Evolutionary conservation across 1,140 invertebrate genomes (phyloP).

Genomic region (Drosophila oshimai): DNA sequence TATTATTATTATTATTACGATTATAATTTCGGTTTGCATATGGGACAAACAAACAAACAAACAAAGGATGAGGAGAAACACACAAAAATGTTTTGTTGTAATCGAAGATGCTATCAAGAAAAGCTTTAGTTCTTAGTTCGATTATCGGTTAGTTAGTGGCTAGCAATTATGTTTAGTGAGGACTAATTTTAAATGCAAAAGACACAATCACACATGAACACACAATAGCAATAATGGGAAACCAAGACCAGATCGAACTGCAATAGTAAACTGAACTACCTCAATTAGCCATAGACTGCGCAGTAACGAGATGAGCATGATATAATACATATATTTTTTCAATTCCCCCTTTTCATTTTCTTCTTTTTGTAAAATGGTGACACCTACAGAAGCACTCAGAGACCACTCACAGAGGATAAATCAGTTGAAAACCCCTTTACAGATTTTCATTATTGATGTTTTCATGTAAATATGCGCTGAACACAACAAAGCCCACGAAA

Average conservation of each 20-base stretch:
- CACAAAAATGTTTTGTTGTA: slow-evolving; percentile 42
- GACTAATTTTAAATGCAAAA: slow-evolving; percentile 32
- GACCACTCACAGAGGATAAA: not conserved
- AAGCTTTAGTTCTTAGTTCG: slow-evolving; percentile 55
- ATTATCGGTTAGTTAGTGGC: slow-evolving; percentile 27
- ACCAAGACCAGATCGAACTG: slow-evolving; percentile 65
- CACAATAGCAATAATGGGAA: slow-evolving; percentile 52
- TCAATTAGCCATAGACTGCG: slow-evolving; percentile 79
- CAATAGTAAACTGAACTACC: slow-evolving; percentile 83
- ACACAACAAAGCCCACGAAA: slow-evolving; percentile 47
- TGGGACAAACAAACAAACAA: slow-evolving; percentile 24
- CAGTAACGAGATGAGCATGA: slow-evolving; percentile 43
- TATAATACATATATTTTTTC: slow-evolving; percentile 15
- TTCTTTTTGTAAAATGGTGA: slow-evolving; percentile 73
- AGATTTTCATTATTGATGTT: slow-evolving; percentile 40
- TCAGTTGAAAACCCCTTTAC: not conserved
- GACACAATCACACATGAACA: slow-evolving; percentile 23
- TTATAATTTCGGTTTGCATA: slow-evolving; percentile 35
- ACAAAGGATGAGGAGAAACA: slow-evolving; percentile 13
- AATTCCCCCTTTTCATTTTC: slow-evolving; percentile 1
- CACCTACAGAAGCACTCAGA: slow-evolving; percentile 16
- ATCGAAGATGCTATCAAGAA: slow-evolving; percentile 70
- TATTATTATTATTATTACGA: slow-evolving; percentile 27
- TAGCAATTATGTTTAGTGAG: slow-evolving; percentile 1
- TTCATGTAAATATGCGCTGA: slow-evolving; percentile 73